Percentiles rank a stretch among this genome's conserved stretches.
Conservation (phyloP, 2,888 invertebrate genomes). For the Caenorhabditis afra region DNA sequence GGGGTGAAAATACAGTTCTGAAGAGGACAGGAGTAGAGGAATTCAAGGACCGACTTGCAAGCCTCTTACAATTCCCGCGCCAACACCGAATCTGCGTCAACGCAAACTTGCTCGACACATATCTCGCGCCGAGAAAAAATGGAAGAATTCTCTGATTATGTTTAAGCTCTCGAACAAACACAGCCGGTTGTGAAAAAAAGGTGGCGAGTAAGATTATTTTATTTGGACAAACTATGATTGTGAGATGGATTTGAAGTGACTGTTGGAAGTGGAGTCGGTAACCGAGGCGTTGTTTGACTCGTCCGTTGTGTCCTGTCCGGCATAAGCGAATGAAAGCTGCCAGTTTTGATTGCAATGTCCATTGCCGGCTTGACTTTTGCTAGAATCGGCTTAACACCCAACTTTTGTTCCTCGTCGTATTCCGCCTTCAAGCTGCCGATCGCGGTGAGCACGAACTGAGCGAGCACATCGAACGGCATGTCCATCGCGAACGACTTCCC, state of each 20-base stretch:
- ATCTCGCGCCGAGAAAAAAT: too few relatives aligned
- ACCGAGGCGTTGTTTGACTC: not conserved
- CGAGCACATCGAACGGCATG: constrained; percentile 28
- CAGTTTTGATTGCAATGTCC: constrained; percentile 9
- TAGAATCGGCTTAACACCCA: constrained; percentile 21
- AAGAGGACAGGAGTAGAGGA: too few relatives aligned
- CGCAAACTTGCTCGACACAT: too few relatives aligned
- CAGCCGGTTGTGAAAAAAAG: too few relatives aligned
- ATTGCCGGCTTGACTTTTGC: constrained; percentile 17
- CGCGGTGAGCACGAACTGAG: constrained; percentile 47
- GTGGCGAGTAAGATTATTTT: too few relatives aligned
- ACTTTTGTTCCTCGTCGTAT: constrained; percentile 45
- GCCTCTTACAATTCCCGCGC: too few relatives aligned
- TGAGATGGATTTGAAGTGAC: not conserved
- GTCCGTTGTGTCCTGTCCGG: not conserved
- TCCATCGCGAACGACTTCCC: constrained; percentile 45
- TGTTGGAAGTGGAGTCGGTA: not conserved
- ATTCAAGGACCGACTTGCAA: too few relatives aligned
- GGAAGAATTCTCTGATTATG: too few relatives aligned
- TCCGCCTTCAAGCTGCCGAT: constrained; percentile 43
- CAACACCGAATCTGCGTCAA: too few relatives aligned
- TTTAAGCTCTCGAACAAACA: too few relatives aligned
- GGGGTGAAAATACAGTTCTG: too few relatives aligned
- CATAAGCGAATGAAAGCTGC: not conserved
- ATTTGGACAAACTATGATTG: too few relatives aligned